A percentile compares a stretch with the other conserved stretches of the same genome.
Conservation (phyloP, 2,888 invertebrate genomes). For the Diachrysia chrysitis region DNA sequence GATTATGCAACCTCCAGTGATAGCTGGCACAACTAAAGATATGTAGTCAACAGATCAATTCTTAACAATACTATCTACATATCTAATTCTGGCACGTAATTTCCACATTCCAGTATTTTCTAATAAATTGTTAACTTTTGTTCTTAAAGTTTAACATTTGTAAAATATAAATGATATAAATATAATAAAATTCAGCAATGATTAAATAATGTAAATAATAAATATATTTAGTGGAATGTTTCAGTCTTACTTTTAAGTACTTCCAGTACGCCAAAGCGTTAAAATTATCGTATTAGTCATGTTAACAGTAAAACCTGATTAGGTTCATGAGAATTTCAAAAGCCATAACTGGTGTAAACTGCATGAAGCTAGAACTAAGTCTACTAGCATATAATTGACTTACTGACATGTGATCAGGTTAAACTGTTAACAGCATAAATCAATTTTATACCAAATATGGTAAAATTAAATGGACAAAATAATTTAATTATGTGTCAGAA, state of each 20-base stretch:
- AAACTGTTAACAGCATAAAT: conserved; percentile 11
- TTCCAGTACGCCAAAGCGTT: conserved; percentile 62
- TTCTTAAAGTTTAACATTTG: conserved; percentile 28
- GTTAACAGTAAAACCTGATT: conserved; percentile 10
- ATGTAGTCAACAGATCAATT: conserved; percentile 51
- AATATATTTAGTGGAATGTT: conserved; percentile 77
- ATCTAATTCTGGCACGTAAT: conserved; percentile 67
- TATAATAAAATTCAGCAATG: conserved; percentile 23
- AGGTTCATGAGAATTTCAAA: neutral
- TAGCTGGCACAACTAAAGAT: conserved; percentile 45
- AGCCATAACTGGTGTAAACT: neutral
- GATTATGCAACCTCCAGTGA: conserved; percentile 45
- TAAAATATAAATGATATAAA: conserved; percentile 23
- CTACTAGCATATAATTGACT: neutral
- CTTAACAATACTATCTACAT: conserved; percentile 40
- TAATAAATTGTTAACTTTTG: conserved; percentile 34
- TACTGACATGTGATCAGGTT: neutral
- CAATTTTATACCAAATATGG: conserved; percentile 25
- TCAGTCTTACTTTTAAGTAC: conserved; percentile 83
- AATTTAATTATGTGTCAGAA: conserved; percentile 43
- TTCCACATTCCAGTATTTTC: conserved; percentile 43
- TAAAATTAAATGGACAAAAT: conserved; percentile 18
- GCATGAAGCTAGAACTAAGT: neutral
- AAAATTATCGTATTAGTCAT: conserved; percentile 34
- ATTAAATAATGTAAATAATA: conserved; percentile 45